These are phyloP conservation scores for Hirtodrosophila trivittata DNA, from an alignment of 2,888 invertebrate genomes.

Conservation along the genomic window DNA sequence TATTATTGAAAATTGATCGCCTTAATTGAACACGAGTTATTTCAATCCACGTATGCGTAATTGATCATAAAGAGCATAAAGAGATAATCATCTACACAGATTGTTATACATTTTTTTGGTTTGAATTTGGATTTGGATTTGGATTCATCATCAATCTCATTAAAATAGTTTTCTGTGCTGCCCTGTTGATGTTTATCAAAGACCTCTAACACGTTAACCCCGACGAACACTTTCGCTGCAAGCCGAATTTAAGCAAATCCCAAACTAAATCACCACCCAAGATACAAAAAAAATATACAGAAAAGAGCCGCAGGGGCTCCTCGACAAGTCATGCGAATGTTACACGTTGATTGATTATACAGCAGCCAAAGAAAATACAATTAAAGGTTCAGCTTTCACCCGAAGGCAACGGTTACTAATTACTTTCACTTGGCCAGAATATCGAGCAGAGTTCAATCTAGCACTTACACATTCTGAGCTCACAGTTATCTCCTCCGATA, in stretches of 20 bases:
- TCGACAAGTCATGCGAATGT: slow-evolving; percentile 24
- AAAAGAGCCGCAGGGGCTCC: slow-evolving; percentile 12
- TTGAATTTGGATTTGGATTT: too few relatives aligned
- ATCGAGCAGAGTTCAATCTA: slow-evolving; percentile 47
- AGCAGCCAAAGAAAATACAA: slow-evolving; percentile 57
- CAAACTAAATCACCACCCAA: slow-evolving; percentile 18
- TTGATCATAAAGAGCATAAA: too few relatives aligned
- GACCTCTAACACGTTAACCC: too few relatives aligned
- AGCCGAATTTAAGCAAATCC: slow-evolving; percentile 3
- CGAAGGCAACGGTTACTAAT: slow-evolving; percentile 63
- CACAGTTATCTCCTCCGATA: neutral
- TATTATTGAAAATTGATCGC: neutral
- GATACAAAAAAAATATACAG: slow-evolving; percentile 31
- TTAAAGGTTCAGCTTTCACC: slow-evolving; percentile 75
- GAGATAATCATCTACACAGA: too few relatives aligned
- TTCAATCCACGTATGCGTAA: too few relatives aligned
- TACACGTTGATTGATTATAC: slow-evolving; percentile 65
- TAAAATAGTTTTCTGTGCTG: neutral
- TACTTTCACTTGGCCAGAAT: slow-evolving; percentile 69
- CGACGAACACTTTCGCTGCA: slow-evolving; percentile 51
- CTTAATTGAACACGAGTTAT: slow-evolving; percentile 10
- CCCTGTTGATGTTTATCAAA: neutral
- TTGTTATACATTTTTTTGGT: too few relatives aligned
- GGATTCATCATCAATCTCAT: slow-evolving; percentile 19
- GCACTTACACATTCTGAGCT: slow-evolving; percentile 32